Conservation (phyloP, 1,140 invertebrate genomes). For the Odontomachus brunneus region DNA sequence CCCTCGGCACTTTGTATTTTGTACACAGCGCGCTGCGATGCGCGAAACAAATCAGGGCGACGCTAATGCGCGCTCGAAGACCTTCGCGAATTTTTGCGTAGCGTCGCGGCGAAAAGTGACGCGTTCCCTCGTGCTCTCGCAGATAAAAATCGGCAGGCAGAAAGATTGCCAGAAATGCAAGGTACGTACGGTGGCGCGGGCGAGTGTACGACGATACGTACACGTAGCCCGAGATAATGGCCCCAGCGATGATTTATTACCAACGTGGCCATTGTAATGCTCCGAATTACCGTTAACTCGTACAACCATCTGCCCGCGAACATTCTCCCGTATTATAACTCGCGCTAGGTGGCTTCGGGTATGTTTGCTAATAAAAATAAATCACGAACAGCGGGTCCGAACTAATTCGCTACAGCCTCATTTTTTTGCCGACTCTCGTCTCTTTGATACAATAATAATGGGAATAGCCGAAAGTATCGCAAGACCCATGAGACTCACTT, state of each 20-base stretch:
- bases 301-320: constrained; percentile 51
- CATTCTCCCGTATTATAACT: constrained; percentile 28
- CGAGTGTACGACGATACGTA: constrained; percentile 11
- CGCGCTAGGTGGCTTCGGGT: constrained; percentile 1
- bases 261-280: constrained; percentile 56
- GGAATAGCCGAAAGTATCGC: too few species aligned
- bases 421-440: too few species aligned
- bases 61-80: constrained; percentile 41
- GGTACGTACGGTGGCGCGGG: not conserved
- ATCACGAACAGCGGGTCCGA: not conserved
- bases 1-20: constrained; percentile 36
- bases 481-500: too few species aligned
- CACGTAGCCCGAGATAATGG: constrained; percentile 42
- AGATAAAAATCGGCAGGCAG: constrained; percentile 44
- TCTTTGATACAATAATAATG: too few species aligned
- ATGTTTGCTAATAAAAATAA: constrained; percentile 49
- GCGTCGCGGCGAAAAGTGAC: not conserved
- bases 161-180: constrained; percentile 45
- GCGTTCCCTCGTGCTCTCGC: not conserved
- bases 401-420: constrained; percentile 27
- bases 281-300: constrained; percentile 61
- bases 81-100: constrained; percentile 22
- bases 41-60: constrained; percentile 53
- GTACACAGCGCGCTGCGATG: constrained; percentile 10
- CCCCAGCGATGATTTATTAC: constrained; percentile 55